Conservation (phyloP, 2,113 vertebrate species). For the Dromaius novaehollandiae region DNA sequence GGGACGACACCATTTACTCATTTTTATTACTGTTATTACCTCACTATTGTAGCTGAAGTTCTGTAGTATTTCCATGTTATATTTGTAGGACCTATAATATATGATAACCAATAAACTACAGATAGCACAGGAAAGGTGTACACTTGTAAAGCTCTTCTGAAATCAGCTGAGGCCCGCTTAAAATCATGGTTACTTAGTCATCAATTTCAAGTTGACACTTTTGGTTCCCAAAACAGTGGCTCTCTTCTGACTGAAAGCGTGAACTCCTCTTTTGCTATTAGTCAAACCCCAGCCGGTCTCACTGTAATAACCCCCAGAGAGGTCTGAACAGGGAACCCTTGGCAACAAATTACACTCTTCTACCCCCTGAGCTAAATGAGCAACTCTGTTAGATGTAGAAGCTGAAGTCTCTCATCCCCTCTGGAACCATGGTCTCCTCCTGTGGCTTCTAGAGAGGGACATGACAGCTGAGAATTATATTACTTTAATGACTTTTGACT, state of each 20-base stretch:
- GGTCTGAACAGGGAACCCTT: neutral
- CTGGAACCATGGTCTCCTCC: neutral
- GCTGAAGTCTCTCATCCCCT: neutral
- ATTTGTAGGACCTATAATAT: neutral
- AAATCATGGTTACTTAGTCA: neutral
- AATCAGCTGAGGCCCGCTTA: neutral
- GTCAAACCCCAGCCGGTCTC: neutral
- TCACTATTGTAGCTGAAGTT: neutral
- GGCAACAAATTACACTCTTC: neutral
- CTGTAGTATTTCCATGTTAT: neutral
- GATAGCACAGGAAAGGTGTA: neutral
- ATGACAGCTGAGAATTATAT: neutral
- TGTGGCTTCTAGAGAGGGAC: neutral
- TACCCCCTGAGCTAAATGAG: neutral
- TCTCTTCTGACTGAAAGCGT: neutral
- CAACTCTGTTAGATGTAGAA: neutral
- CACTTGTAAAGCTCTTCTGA: neutral
- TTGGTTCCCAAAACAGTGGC: neutral
- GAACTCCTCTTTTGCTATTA: neutral
- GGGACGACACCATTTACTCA: neutral
- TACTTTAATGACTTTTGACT: neutral
- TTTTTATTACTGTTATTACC: neutral
- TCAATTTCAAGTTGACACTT: neutral
- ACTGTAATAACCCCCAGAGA: neutral
- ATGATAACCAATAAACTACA: neutral